Evolutionary conservation across 2,888 invertebrate genomes (phyloP), one percentile per base, ranked within the genome.

Genomic region (Sabellastarte sp.): DNA sequence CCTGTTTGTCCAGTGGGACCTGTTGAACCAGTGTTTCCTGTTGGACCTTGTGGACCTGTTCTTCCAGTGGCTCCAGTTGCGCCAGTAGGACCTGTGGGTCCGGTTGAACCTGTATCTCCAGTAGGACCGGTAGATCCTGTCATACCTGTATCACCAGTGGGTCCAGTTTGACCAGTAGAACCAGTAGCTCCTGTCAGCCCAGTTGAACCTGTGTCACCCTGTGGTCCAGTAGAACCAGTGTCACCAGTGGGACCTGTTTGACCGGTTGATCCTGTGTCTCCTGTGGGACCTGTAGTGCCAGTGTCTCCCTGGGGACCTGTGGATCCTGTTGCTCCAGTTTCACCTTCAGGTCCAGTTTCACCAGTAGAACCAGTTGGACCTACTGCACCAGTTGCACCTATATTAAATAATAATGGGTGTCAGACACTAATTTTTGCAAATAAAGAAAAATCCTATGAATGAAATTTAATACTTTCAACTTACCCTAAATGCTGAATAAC

Each of bases 221-320:
- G 10, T 41, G 20, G 10, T 41, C 41, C 41, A 10, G 41, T 41
- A 41, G 41, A 20, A 10, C 41, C 41, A 41, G 41, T 41, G 20
- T 20, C 20, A 15, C 41, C 41, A 41, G 41, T 41, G 10, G 41
- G 20, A 15, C 53, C 53, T 53, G 53, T 53, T 26, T 5, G 53
- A n/a, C 53, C 53, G 24, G 53, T 53, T 53, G 53, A 26, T 24
- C 53, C 53, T 20, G 53, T 53, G 24, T 5, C 5, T 53, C 53
- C 53, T 15, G 53, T 53, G 5, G 53, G 15, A 53, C 53, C 53
- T 26, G 53, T 53, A 5, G 53, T 5, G 24, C 53, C 53, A 53
- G 53, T 53, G 5, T 5, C 41, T 41, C 41, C 41, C 41, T 41
- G 41, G 5, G 26, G 26, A 53, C 53, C 53, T 53, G 53, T 53